These are phyloP conservation scores for Bufotes viridis DNA, from an alignment of 2,797 vertebrate genomes.

Conservation along the genomic window DNA sequence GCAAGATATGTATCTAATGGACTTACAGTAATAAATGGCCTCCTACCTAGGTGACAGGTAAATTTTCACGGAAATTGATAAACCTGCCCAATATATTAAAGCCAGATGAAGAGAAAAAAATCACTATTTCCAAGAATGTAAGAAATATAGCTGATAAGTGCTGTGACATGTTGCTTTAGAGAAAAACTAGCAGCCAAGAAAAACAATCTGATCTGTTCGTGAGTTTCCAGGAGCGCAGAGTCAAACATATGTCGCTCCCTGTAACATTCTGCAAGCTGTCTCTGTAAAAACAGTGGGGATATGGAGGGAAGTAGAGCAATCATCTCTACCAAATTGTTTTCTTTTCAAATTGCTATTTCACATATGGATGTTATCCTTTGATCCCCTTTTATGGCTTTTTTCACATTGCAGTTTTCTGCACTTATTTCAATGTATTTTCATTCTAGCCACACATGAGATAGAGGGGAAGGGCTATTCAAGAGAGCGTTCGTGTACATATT, in stretches of 20 bases:
- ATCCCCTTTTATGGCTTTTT: slow-evolving; percentile 45
- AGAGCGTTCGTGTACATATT: not conserved
- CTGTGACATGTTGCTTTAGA: slow-evolving; percentile 51
- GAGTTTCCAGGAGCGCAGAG: slow-evolving; percentile 44
- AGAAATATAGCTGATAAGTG: slow-evolving; percentile 60
- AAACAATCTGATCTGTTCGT: slow-evolving; percentile 56
- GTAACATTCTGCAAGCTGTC: slow-evolving; percentile 22
- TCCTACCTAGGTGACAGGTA: not conserved
- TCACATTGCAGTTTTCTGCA: slow-evolving; percentile 48
- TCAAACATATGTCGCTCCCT: slow-evolving; percentile 53
- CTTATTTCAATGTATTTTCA: slow-evolving; percentile 41
- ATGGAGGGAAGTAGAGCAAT: slow-evolving; percentile 38
- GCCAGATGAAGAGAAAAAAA: slow-evolving; percentile 38
- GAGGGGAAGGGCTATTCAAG: not conserved
- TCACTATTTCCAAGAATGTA: slow-evolving; percentile 33
- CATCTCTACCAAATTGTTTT: slow-evolving; percentile 35
- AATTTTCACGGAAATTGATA: slow-evolving; percentile 32
- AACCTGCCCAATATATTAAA: slow-evolving; percentile 47
- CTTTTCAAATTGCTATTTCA: slow-evolving; percentile 51
- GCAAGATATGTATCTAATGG: not conserved
- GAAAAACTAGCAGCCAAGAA: slow-evolving; percentile 50
- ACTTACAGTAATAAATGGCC: not conserved
- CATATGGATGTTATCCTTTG: slow-evolving; percentile 44
- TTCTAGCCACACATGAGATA: slow-evolving; percentile 39
- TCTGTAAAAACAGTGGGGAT: slow-evolving; percentile 47